These are phyloP conservation scores for Leptinotarsa texana DNA, from an alignment of 1,140 invertebrate species.

Conservation along the genomic window DNA sequence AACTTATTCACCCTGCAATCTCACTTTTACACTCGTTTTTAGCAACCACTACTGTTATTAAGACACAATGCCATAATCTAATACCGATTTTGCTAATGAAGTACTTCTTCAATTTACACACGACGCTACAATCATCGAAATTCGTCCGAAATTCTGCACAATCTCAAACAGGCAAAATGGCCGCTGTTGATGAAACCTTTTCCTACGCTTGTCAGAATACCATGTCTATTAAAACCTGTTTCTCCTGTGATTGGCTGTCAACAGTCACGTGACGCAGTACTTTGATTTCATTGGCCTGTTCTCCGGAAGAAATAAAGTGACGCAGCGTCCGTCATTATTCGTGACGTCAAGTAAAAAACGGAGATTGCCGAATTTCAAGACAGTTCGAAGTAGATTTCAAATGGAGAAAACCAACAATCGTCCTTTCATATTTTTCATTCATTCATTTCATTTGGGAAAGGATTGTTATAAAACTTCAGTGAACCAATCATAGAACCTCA, in stretches of 20 bases:
- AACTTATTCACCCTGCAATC: slow-evolving; percentile 54
- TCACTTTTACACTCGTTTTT: slow-evolving; percentile 51
- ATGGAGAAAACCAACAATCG: too few species aligned
- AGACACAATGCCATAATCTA: slow-evolving; percentile 48
- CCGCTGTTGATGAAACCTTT: slow-evolving; percentile 90
- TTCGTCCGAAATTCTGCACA: slow-evolving; percentile 71
- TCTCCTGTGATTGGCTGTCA: slow-evolving; percentile 60
- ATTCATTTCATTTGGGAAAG: too few species aligned
- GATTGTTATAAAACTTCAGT: too few species aligned
- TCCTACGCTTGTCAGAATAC: slow-evolving; percentile 89
- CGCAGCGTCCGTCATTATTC: slow-evolving; percentile 53
- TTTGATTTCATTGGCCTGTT: slow-evolving; percentile 50
- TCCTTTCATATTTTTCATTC: too few species aligned
- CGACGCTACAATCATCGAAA: slow-evolving; percentile 53
- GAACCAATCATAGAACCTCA: too few species aligned
- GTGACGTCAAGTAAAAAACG: slow-evolving; percentile 31
- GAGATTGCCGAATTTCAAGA: slow-evolving; percentile 25
- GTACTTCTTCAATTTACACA: slow-evolving; percentile 49
- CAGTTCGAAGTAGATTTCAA: too few species aligned
- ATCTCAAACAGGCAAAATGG: slow-evolving; percentile 82
- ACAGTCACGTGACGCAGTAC: slow-evolving; percentile 60
- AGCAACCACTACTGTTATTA: slow-evolving; percentile 51
- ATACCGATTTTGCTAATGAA: slow-evolving; percentile 50
- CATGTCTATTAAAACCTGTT: slow-evolving; percentile 69
- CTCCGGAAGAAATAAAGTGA: slow-evolving; percentile 57